These are phyloP conservation scores for Lacanobia oleracea DNA, from an alignment of 2,888 invertebrate genomes.

Conservation along the genomic window DNA sequence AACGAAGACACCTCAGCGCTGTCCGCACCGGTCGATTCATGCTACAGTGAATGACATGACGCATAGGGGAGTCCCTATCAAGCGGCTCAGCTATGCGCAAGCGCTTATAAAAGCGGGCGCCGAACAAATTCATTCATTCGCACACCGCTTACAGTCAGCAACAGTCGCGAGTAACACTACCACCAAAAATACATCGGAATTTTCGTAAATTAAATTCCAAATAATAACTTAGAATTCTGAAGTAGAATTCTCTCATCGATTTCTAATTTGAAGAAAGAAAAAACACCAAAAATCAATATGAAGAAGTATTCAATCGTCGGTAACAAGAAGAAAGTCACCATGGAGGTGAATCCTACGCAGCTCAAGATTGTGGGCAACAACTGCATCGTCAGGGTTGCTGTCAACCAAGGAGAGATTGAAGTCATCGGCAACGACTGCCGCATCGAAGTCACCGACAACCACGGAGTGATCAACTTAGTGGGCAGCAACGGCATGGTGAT, in stretches of 20 bases:
- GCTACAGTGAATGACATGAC: slow-evolving; percentile 71
- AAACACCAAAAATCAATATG: slow-evolving; percentile 73
- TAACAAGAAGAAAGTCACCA: slow-evolving; percentile 88
- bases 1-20: slow-evolving; percentile 4
- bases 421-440: slow-evolving; percentile 87
- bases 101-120: slow-evolving; percentile 65
- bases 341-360: slow-evolving; percentile 82
- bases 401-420: slow-evolving; percentile 86
- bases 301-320: slow-evolving; percentile 87
- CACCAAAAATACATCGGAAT: slow-evolving; percentile 21
- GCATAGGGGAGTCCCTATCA: slow-evolving; percentile 75
- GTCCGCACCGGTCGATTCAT: slow-evolving; percentile 50
- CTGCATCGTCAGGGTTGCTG: slow-evolving; percentile 82
- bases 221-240: slow-evolving; percentile 36
- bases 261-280: slow-evolving; percentile 41
- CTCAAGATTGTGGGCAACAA: slow-evolving; percentile 86
- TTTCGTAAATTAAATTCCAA: slow-evolving; percentile 38
- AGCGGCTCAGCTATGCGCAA: slow-evolving; percentile 65
- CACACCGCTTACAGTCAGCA: slow-evolving; percentile 51
- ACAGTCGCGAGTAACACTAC: slow-evolving; percentile 35
- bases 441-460: slow-evolving; percentile 82
- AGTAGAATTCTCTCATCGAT: slow-evolving; percentile 36
- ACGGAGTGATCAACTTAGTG: slow-evolving; percentile 83
- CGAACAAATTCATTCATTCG: slow-evolving; percentile 61
- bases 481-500: slow-evolving; percentile 82